These are phyloP conservation scores for Australoheros facetus DNA, from an alignment of 2,797 vertebrate species.

Conservation along the genomic window DNA sequence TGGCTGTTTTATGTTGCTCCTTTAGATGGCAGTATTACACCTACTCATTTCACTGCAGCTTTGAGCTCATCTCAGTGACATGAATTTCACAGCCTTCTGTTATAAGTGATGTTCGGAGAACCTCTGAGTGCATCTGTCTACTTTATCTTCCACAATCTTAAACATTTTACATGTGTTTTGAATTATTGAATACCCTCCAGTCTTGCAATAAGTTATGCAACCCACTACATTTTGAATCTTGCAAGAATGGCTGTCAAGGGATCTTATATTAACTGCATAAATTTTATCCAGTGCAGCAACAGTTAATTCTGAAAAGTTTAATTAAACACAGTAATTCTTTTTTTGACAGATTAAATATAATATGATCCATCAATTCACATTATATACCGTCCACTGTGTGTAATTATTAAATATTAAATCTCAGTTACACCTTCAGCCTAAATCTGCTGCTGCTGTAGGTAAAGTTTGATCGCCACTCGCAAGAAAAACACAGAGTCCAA, in stretches of 20 bases:
- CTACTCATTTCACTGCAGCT: slow-evolving; percentile 20
- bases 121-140: background rate
- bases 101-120: background rate
- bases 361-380: slow-evolving; percentile 42
- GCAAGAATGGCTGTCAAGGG: slow-evolving; percentile 43
- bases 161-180: slow-evolving; percentile 37
- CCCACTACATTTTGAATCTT: slow-evolving; percentile 7
- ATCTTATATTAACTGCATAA: slow-evolving; percentile 63
- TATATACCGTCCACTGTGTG: slow-evolving; percentile 36
- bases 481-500: background rate
- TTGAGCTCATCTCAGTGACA: background rate
- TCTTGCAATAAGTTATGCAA: slow-evolving; percentile 21
- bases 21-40: slow-evolving; percentile 73
- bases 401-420: slow-evolving; percentile 66
- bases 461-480: slow-evolving; percentile 39
- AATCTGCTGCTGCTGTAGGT: slow-evolving; percentile 47
- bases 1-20: slow-evolving; percentile 18
- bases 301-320: slow-evolving; percentile 51
- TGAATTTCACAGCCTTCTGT: background rate
- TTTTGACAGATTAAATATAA: slow-evolving; percentile 48
- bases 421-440: slow-evolving; percentile 40
- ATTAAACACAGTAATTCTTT: slow-evolving; percentile 65
- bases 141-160: background rate
- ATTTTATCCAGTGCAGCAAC: slow-evolving; percentile 47
- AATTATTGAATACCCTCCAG: slow-evolving; percentile 35